Percentiles rank a stretch among this genome's conserved stretches.
Conservation (phyloP, 53 echinoderm and acorn worm species). For the Arbacia lixula region DNA sequence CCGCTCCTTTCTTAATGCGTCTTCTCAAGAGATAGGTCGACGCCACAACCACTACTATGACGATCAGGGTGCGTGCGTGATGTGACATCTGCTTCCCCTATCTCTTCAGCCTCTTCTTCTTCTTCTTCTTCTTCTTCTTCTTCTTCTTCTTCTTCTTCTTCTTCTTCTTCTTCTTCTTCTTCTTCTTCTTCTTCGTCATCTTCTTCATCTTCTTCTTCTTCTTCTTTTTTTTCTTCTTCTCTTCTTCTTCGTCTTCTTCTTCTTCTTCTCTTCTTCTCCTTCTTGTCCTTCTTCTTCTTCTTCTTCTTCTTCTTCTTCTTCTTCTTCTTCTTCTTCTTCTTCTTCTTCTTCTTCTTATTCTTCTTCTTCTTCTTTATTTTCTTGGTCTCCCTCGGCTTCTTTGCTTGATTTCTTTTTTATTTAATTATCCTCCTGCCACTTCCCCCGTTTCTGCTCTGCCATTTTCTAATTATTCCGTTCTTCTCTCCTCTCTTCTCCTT, state of each 20-base stretch:
- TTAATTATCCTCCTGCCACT: background rate
- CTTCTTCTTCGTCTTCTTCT: background rate
- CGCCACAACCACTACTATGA: too few relatives aligned
- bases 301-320: background rate
- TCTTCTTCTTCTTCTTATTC: background rate
- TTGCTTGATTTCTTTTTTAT: background rate
- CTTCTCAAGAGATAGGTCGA: too few relatives aligned
- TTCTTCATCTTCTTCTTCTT: background rate
- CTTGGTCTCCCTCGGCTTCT: background rate
- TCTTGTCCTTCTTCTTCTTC: background rate
- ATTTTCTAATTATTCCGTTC: background rate
- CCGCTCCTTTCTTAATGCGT: background rate
- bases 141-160: conserved; percentile 19
- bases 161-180: conserved; percentile 52
- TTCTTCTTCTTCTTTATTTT: background rate
- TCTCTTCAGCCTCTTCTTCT: conserved; percentile 44
- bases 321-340: background rate
- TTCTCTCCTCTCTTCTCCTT: background rate
- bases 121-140: conserved; percentile 30
- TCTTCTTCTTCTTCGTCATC: background rate
- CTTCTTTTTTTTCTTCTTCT: background rate
- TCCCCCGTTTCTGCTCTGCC: background rate
- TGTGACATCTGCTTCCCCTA: too few relatives aligned
- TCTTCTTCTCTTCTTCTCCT: background rate
- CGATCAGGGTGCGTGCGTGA: too few relatives aligned